A percentile compares a stretch with the other conserved stretches of the same genome.
phyloP scores from a whole-genome alignment of 2,888 invertebrate species.

The Gibbula magus region DNA sequence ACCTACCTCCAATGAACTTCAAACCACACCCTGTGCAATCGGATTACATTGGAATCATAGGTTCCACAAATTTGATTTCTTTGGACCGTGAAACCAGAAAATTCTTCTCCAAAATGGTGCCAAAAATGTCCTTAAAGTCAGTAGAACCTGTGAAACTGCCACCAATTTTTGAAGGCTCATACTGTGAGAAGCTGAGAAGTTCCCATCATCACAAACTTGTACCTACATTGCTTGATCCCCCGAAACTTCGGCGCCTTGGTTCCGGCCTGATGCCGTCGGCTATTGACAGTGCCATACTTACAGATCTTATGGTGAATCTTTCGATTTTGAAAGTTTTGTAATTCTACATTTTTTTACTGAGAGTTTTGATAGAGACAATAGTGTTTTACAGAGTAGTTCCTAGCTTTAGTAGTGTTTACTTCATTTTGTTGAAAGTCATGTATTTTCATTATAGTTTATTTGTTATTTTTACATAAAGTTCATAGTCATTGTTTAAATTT shows the following conservation, averaged over 20 bases:
- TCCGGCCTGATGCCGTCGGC: constrained; percentile 57
- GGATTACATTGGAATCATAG: not conserved
- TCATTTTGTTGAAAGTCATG: no score
- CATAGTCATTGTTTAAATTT: no score
- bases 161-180: constrained; percentile 21
- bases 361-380: no score
- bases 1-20: not conserved
- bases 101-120: not conserved
- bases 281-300: constrained; percentile 60
- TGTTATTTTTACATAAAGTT: no score
- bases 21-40: not conserved
- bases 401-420: no score
- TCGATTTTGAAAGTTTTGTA: not conserved
- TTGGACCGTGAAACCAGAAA: not conserved
- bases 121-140: not conserved
- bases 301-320: constrained; percentile 49
- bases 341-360: not conserved
- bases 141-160: not conserved
- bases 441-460: no score
- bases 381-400: no score
- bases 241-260: constrained; percentile 57
- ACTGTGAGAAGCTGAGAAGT: constrained; percentile 37
- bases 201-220: constrained; percentile 48
- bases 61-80: not conserved
- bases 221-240: constrained; percentile 33